Percentiles rank a stretch among this genome's conserved stretches.
phyloP scores from a whole-genome alignment of 2,113 vertebrate genomes.

The Cettia cetti region DNA sequence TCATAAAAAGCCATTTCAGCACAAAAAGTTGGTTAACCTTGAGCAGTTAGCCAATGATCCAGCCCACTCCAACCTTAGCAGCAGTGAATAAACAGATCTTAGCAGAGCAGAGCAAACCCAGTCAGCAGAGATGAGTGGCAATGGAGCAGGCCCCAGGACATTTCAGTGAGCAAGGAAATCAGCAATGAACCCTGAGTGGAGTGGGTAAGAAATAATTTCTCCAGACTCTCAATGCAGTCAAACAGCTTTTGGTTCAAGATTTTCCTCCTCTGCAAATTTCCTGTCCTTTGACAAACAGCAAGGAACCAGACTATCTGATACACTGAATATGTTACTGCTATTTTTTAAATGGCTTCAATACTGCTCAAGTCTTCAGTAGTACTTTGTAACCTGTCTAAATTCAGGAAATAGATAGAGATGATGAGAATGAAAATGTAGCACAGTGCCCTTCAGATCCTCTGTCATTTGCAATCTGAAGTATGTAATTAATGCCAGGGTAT shows the following conservation, averaged over 20 bases:
- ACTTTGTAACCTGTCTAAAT: background rate
- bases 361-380: background rate
- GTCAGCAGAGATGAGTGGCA: background rate
- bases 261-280: background rate
- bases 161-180: background rate
- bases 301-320: background rate
- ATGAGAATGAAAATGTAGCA: background rate
- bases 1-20: constrained; percentile 69
- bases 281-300: background rate
- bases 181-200: background rate
- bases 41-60: constrained; percentile 63
- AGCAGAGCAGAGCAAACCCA: constrained; percentile 43
- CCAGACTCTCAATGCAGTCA: background rate
- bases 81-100: constrained; percentile 66
- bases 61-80: constrained; percentile 2
- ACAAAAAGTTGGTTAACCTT: constrained; percentile 65
- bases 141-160: background rate
- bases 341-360: background rate
- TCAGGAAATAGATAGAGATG: background rate
- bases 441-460: background rate
- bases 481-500: constrained; percentile 22
- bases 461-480: background rate
- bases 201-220: background rate
- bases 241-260: background rate
- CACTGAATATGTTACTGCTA: background rate